These are phyloP conservation scores for Lamellibrachia luymesi DNA, from an alignment of 1,140 invertebrate species.

Conservation along the genomic window DNA sequence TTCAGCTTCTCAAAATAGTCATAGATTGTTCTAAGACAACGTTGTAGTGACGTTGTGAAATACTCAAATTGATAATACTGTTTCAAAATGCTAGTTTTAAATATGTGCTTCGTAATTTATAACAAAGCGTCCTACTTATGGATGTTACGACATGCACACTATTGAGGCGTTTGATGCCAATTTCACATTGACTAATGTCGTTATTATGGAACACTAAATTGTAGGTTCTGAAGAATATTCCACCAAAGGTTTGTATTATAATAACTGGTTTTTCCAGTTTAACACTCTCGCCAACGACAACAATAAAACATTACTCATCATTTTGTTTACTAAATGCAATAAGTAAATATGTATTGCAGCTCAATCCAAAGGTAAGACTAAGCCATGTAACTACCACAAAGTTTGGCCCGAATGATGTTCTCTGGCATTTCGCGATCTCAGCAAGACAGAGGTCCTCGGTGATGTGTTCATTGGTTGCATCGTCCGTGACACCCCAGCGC, in stretches of 20 bases:
- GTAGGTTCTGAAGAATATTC: neutral
- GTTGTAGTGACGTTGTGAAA: neutral
- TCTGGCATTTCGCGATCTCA: slow-evolving; percentile 95
- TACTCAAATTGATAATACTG: neutral
- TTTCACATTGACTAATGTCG: neutral
- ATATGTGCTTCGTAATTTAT: too few species aligned
- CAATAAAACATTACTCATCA: too few species aligned
- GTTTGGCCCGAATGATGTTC: slow-evolving; percentile 95
- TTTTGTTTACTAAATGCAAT: neutral
- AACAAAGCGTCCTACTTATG: too few species aligned
- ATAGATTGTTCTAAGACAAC: too few species aligned
- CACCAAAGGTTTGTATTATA: neutral
- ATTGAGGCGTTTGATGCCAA: neutral
- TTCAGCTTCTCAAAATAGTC: too few species aligned
- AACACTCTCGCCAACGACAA: too few species aligned
- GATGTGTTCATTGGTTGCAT: slow-evolving; percentile 98
- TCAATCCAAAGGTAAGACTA: neutral
- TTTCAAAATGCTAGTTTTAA: neutral
- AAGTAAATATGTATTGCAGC: slow-evolving; percentile 3
- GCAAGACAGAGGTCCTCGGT: slow-evolving; percentile 97
- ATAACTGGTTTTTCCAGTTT: too few species aligned
- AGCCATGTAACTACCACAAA: slow-evolving; percentile 72
- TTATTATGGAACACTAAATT: neutral
- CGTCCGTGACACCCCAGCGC: slow-evolving; percentile 90
- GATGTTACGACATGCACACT: too few species aligned